Base-by-base conservation (phyloP, 2,113 vertebrate species). In the Pelecanoides urinatrix region DNA sequence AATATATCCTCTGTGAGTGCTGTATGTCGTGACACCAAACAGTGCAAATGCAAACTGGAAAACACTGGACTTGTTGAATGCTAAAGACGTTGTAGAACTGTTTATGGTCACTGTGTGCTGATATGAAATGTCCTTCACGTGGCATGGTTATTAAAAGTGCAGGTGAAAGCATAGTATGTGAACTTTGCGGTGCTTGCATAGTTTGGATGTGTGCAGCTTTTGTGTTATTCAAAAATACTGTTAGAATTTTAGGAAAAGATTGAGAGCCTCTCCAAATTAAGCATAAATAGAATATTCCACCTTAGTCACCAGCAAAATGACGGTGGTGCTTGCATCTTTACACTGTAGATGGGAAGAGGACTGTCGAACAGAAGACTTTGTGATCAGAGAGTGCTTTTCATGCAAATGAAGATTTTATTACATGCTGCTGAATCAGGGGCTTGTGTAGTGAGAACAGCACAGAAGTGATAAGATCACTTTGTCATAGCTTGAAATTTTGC, bases 321-420 rank as follows among this genome's bases (percentile, higher is more conserved):
- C 20, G 26, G 88, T 65, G 70, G 66, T 52, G 80, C 86, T 93
- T 78, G 70, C 83, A 40, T 85, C 74, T 86, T 71, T 78, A 3
- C 0, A 3, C 88, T 65, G 70, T 55, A 72, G 84, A 93, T 59
- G 83, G 47, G 74, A 91, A 94, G 88, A 96, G 86, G 75, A 61
- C 85, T 96, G 58, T 67, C 1, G 72, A 82, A 95, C 97, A 85
- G 89, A 94, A 93, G 93, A 93, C 93, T 96, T 88, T 84, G 77
- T 88, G 91, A 82, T 96, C 96, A 96, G 94, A 93, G 90, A 83
- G 94, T 95, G 75, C 93, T 97, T 97, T 91, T 97, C 96, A 96
- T 97, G 95, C 92, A 96, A 94, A 91, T 95, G 92, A 94, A 91
- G 94, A 88, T 97, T 96, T 96, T 96, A 92, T 96, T 95, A 62